Conservation (phyloP, 2,113 vertebrate genomes). For the Podarcis muralis region DNA sequence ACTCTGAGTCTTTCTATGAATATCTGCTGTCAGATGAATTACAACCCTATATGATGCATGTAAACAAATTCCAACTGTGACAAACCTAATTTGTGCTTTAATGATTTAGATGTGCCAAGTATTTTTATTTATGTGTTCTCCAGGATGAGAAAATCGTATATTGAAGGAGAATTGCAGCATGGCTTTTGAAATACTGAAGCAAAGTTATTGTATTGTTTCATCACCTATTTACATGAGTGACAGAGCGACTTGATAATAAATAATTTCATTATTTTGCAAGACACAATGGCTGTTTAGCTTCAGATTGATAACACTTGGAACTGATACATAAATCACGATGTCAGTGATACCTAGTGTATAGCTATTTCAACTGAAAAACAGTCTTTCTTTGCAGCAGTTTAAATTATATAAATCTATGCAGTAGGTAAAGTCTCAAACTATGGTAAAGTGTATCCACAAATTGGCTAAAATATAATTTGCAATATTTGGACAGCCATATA, state of each 20-base stretch:
- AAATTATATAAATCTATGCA: constrained; percentile 20
- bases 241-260: constrained; percentile 22
- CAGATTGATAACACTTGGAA: constrained; percentile 27
- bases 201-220: constrained; percentile 29
- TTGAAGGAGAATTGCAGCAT: not conserved
- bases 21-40: constrained; percentile 50
- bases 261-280: constrained; percentile 38
- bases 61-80: constrained; percentile 34
- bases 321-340: constrained; percentile 35
- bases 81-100: constrained; percentile 13
- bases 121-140: constrained; percentile 47
- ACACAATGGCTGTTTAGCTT: constrained; percentile 18
- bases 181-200: not conserved
- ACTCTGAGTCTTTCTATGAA: constrained; percentile 44
- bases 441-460: not conserved
- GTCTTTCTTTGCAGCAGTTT: not conserved
- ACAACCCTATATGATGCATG: constrained; percentile 45
- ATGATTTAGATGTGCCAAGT: constrained; percentile 36
- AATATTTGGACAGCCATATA: constrained; percentile 14
- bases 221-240: constrained; percentile 31
- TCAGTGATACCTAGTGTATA: constrained; percentile 16
- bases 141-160: constrained; percentile 27
- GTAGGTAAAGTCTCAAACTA: constrained; percentile 11
- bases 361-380: constrained; percentile 13
- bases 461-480: not conserved